These are phyloP conservation scores for Todiramphus saurophagus DNA, from an alignment of 2,113 vertebrate species.

Conservation along the genomic window DNA sequence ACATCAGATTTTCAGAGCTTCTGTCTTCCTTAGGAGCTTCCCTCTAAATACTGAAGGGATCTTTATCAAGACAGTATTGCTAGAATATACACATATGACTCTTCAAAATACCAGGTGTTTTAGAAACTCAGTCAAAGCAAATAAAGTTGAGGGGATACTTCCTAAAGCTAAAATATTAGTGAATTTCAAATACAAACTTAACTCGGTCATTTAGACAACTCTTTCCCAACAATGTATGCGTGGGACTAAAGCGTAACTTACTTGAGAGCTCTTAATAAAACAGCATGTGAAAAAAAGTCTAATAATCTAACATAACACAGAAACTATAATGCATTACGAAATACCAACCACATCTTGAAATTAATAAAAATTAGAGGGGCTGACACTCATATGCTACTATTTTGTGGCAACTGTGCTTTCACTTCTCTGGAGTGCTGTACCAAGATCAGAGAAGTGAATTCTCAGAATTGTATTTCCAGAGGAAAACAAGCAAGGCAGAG, in stretches of 20 bases:
- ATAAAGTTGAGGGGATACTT: not conserved
- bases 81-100: not conserved
- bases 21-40: not conserved
- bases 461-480: not conserved
- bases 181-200: not conserved
- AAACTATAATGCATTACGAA: not conserved
- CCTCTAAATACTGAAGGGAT: not conserved
- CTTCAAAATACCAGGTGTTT: not conserved
- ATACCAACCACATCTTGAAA: not conserved
- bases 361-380: not conserved
- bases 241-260: not conserved
- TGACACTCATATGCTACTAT: not conserved
- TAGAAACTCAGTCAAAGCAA: not conserved
- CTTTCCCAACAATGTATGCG: not conserved
- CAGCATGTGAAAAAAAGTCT: not conserved
- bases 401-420: conserved; percentile 2
- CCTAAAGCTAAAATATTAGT: not conserved
- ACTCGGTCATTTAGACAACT: not conserved
- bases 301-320: not conserved
- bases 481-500: not conserved
- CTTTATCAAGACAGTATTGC: not conserved
- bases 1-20: not conserved
- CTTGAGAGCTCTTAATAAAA: not conserved
- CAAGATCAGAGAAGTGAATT: not conserved
- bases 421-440: not conserved